These are phyloP conservation scores for Acipenser transmontanus DNA, from an alignment of 2,797 vertebrate genomes.

Conservation along the genomic window DNA sequence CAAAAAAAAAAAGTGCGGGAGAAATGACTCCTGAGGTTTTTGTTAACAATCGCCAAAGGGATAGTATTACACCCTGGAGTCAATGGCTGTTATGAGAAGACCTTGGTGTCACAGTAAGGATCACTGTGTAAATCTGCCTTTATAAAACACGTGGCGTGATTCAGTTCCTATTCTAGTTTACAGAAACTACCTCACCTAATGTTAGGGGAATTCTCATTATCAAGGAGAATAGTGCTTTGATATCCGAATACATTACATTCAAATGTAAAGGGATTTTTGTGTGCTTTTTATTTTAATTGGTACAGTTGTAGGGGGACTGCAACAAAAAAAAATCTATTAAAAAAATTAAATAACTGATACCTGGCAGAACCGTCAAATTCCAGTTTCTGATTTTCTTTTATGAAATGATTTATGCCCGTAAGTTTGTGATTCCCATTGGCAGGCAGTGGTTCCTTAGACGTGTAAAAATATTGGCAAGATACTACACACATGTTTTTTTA, in stretches of 20 bases:
- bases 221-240: slow-evolving; percentile 56
- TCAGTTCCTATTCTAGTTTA: slow-evolving; percentile 38
- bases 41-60: slow-evolving; percentile 18
- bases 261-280: slow-evolving; percentile 47
- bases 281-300: no score
- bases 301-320: no score
- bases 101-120: slow-evolving; percentile 23
- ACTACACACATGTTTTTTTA: no score
- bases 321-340: no score
- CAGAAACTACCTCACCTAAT: slow-evolving; percentile 49
- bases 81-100: slow-evolving; percentile 26
- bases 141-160: slow-evolving; percentile 37
- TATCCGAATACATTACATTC: slow-evolving; percentile 51
- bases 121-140: slow-evolving; percentile 29
- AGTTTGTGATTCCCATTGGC: no score
- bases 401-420: no score
- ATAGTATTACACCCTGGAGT: slow-evolving; percentile 25
- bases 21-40: slow-evolving; percentile 25
- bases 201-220: slow-evolving; percentile 66
- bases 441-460: no score
- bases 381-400: no score
- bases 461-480: no score
- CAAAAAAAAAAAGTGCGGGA: background rate
- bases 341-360: no score
- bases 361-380: no score